Base-by-base conservation (phyloP, 2,113 vertebrate species). In the Petroica traversi region DNA sequence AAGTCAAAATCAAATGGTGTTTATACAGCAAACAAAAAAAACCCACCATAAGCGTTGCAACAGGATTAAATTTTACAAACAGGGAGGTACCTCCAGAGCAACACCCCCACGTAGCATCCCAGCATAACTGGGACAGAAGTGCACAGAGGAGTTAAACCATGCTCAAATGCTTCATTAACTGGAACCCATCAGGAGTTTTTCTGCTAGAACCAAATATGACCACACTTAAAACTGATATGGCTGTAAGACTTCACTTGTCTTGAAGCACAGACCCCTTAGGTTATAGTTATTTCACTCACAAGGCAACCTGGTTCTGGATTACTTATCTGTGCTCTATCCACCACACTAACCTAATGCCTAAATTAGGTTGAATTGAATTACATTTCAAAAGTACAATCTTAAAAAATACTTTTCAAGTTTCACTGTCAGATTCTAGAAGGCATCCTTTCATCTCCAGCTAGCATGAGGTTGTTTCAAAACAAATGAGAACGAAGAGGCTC, bases 141-240 rank as follows among this genome's bases (percentile, higher is more conserved):
- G 10, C 0, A 0, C 23, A 45, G 17, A 54, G 31, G 52, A 89
- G 11, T 36, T 71, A 71, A 81, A 66, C 3, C 7, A 26, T 2
- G 25, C 38, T 78, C 68, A 89, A 62, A 86, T 23, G 18, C 18
- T 73, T 61, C 45, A 66, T 69, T 85, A 57, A 61, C 26, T 49
- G 64, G 59, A 79, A 69, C 12, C 33, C 41, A 41, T 9, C 7
- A 14, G 12, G 38, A 58, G 33, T 15, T 74, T 66, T 80, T 69
- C 55, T 74, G 67, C 49, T 72, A 28, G n/a, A 72, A 48, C 22
- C 48, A 82, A 76, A 43, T 12, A 61, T 11, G 25, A 13, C 31
- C 41, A 24, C 11, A 5, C 20, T 66, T 62, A 34, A 17, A 85
- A 88, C 1, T 85, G 31, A 69, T n/a, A 41, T 1, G 18, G 23